Base-by-base conservation (phyloP, 2,113 vertebrate species). In the Ardeotis arabs region DNA sequence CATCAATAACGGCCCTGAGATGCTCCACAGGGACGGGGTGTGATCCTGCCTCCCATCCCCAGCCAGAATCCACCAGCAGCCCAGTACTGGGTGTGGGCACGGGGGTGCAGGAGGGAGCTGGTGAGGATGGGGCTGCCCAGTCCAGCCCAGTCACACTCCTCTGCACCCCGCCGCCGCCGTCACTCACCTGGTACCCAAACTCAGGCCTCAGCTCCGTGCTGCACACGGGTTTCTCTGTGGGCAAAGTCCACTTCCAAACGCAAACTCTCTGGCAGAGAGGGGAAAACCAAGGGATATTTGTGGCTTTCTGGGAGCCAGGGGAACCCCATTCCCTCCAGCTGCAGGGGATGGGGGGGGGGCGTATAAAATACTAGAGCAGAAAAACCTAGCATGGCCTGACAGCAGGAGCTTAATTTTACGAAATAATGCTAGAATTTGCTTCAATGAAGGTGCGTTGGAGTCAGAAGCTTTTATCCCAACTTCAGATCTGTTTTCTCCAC, bases 171-270 rank as follows among this genome's bases (percentile, higher is more conserved):
- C 1, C 1, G 19, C n/a, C 1, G 0, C 0, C 3, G 50, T 50
- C 50, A 80, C 98, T 96, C 97, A 99, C 99, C 98, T 99, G 99
- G 53, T 95, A 53, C 11, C 98, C 99, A 77, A 98, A 96, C 28
- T 97, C 94, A 27, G 97, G 96, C 70, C 78, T 87, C 50, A 99
- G 97, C 52, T 99, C 90, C 0, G 97, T 96, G 19, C 96, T 97
- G 75, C 98, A 99, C 6, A 96, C 3, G 0, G 98, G 98, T 2
- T 92, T 95, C 41, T 98, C 98, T 18, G 86, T 94, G 8, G 98
- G 96, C 33, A 69, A 97, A 12, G 99, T 99, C 99, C 99, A 99
- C 50, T 98, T 98, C 99, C 99, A 99, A 86, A 99, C 97, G 91
- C 97, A 98, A 23, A 99, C 97, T 90, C 96, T 93, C 99, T 99